Conservation (phyloP, 23 tunicate species). For the Corella eumyota region DNA sequence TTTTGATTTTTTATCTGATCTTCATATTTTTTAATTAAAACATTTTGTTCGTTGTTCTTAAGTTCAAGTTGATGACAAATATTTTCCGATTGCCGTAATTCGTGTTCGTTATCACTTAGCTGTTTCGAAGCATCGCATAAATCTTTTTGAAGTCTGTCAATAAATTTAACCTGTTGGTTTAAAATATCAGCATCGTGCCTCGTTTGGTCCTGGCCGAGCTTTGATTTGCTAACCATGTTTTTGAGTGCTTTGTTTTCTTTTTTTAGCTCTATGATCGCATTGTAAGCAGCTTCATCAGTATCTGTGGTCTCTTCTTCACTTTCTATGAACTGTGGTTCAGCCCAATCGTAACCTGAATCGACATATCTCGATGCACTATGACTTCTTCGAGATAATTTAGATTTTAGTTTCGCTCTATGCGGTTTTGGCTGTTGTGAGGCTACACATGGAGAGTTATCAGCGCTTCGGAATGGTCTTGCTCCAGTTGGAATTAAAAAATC, state of each 20-base stretch:
- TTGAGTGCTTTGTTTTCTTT: slow-evolving; percentile 19
- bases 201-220: slow-evolving; percentile 1
- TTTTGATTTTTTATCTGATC: no score
- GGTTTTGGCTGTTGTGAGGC: background rate
- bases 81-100: no score
- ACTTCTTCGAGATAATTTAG: no score
- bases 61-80: no score
- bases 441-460: background rate
- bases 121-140: no score
- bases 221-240: background rate
- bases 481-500: slow-evolving; percentile 19
- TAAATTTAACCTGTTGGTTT: slow-evolving; percentile 60
- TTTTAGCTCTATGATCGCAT: slow-evolving; percentile 8
- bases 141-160: slow-evolving; percentile 64
- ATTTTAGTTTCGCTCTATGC: background rate
- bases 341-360: slow-evolving; percentile 33
- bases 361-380: slow-evolving; percentile 6
- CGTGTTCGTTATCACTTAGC: no score
- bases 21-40: no score
- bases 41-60: no score
- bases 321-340: background rate
- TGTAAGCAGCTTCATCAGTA: background rate
- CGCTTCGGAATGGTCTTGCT: background rate
- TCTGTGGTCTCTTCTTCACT: background rate
- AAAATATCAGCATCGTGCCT: slow-evolving; percentile 26